A percentile compares a stretch with the other conserved stretches of the same genome.
phyloP scores from a whole-genome alignment of 2,888 invertebrate genomes.

The Busseola fusca region DNA sequence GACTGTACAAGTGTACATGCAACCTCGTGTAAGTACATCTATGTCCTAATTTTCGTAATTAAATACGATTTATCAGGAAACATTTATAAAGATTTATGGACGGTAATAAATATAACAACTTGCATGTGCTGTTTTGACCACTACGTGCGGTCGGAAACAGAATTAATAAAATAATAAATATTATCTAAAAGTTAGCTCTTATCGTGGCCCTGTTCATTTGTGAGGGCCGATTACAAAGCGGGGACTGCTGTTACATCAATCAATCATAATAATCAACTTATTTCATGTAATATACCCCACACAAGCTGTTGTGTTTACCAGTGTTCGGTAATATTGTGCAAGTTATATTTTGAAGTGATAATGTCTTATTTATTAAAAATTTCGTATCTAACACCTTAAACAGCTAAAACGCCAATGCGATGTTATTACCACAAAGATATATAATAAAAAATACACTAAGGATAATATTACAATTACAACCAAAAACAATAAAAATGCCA shows the following conservation, averaged over 20 bases:
- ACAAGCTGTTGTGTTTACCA: too few species aligned
- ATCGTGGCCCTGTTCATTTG: slow-evolving; percentile 5
- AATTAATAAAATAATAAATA: slow-evolving; percentile 10
- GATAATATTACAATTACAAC: too few species aligned
- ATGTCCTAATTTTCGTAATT: slow-evolving; percentile 55
- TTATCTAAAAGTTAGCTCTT: slow-evolving; percentile 26
- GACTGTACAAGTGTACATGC: too few species aligned
- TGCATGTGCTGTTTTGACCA: slow-evolving; percentile 43
- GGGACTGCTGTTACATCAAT: slow-evolving; percentile 26
- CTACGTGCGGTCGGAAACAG: slow-evolving; percentile 18
- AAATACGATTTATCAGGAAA: slow-evolving; percentile 57
- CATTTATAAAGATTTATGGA: slow-evolving; percentile 50
- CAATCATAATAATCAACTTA: slow-evolving; percentile 22
- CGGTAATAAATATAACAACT: slow-evolving; percentile 52
- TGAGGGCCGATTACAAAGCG: slow-evolving; percentile 16
- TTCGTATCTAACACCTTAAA: too few species aligned
- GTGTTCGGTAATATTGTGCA: too few species aligned
- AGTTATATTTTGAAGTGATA: too few species aligned
- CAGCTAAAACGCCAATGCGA: too few species aligned
- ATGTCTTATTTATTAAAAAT: too few species aligned
- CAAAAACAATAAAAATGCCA: too few species aligned
- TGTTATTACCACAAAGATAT: too few species aligned
- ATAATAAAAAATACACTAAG: too few species aligned
- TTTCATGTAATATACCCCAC: background rate
- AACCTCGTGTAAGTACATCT: too few species aligned